phyloP scores from a whole-genome alignment of 1,140 invertebrate species.

The Drosophila nebulosa region DNA sequence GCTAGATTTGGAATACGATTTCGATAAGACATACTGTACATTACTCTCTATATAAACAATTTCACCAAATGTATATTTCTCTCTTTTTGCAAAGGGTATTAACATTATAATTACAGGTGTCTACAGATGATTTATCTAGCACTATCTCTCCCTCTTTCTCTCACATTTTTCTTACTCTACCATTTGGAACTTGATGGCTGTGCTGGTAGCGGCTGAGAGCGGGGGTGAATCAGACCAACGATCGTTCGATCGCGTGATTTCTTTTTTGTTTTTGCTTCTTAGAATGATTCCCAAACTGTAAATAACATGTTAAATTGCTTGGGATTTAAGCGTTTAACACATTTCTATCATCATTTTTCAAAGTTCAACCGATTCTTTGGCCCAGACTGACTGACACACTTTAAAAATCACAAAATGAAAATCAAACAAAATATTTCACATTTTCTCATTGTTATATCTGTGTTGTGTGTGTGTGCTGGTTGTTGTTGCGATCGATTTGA shows the following conservation, averaged over 20 bases:
- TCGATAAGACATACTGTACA: too few relatives aligned
- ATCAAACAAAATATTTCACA: conserved; percentile 44
- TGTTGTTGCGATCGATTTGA: conserved; percentile 58
- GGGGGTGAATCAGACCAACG: neutral
- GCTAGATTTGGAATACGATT: neutral
- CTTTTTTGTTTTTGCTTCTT: neutral
- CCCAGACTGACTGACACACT: conserved; percentile 64
- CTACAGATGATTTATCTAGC: neutral
- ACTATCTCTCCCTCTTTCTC: neutral
- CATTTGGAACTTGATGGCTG: neutral
- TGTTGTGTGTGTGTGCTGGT: conserved; percentile 1
- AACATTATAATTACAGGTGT: neutral
- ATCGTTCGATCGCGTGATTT: neutral
- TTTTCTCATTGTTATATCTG: conserved; percentile 10
- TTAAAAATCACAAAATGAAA: conserved; percentile 4
- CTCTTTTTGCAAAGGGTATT: neutral
- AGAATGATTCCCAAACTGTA: neutral
- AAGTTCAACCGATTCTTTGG: conserved; percentile 3
- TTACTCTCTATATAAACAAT: too few relatives aligned
- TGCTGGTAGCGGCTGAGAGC: neutral
- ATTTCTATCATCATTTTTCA: neutral
- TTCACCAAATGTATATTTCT: too few relatives aligned
- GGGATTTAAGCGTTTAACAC: neutral
- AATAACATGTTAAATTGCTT: neutral
- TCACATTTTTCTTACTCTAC: too few relatives aligned